phyloP scores from a whole-genome alignment of 2,113 vertebrate genomes.

The Athene cunicularia region DNA sequence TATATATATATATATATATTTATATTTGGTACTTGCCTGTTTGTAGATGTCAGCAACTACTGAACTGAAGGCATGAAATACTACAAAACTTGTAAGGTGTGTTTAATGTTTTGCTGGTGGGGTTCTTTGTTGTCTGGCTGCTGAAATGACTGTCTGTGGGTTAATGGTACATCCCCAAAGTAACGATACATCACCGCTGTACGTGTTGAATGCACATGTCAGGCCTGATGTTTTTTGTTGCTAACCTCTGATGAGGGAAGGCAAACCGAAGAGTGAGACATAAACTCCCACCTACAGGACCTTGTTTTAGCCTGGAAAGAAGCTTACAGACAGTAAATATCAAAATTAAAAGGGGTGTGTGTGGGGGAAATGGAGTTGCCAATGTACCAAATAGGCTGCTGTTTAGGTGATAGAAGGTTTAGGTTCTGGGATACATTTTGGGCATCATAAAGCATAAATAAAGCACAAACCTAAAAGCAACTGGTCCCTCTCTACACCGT shows the following conservation, averaged over 20 bases:
- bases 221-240: neutral
- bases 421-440: neutral
- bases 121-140: neutral
- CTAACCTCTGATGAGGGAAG: neutral
- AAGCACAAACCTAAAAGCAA: neutral
- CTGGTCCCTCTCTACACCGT: neutral
- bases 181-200: neutral
- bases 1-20: too few species aligned
- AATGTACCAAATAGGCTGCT: neutral
- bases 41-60: neutral
- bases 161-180: neutral
- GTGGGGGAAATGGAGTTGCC: neutral
- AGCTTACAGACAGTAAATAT: neutral
- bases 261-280: neutral
- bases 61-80: neutral
- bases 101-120: neutral
- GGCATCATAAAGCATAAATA: neutral
- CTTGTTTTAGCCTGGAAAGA: neutral
- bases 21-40: neutral
- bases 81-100: neutral
- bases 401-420: neutral
- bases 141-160: neutral
- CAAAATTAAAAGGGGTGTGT: neutral
- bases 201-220: too few species aligned
- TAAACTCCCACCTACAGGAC: neutral